Evolutionary conservation across 2,113 vertebrate species (phyloP).

Genomic region (Oncorhynchus clarkii): DNA sequence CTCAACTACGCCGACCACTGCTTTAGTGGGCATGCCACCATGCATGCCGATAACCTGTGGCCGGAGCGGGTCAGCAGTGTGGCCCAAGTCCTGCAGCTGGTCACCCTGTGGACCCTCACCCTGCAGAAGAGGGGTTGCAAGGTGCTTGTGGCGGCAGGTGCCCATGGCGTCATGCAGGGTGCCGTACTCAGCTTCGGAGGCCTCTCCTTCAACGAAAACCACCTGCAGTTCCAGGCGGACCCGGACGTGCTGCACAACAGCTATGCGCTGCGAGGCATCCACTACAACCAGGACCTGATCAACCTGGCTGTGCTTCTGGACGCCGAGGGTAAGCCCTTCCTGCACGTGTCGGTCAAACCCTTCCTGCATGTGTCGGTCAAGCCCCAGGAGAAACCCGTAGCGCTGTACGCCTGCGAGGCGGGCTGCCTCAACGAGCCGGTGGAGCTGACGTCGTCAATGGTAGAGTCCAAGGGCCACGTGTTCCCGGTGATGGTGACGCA

Average conservation of each 20-base stretch:
- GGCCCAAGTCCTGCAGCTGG: slow-evolving; percentile 87
- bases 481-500: slow-evolving; percentile 96
- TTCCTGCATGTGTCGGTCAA: slow-evolving; percentile 91
- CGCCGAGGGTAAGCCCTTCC: slow-evolving; percentile 84
- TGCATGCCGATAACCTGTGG: slow-evolving; percentile 97
- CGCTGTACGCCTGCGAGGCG: slow-evolving; percentile 91
- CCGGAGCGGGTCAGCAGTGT: slow-evolving; percentile 76
- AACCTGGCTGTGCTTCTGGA: slow-evolving; percentile 87
- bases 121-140: slow-evolving; percentile 94
- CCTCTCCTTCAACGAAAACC: slow-evolving; percentile 97
- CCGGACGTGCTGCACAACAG: slow-evolving; percentile 94
- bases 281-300: slow-evolving; percentile 91
- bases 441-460: slow-evolving; percentile 82
- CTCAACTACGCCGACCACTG: slow-evolving; percentile 96
- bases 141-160: slow-evolving; percentile 83
- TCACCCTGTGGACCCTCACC: slow-evolving; percentile 90
- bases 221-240: slow-evolving; percentile 96
- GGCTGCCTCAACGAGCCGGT: slow-evolving; percentile 93
- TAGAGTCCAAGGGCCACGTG: slow-evolving; percentile 79
- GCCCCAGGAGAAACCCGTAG: slow-evolving; percentile 82
- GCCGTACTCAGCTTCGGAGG: slow-evolving; percentile 96
- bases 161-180: slow-evolving; percentile 91
- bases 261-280: slow-evolving; percentile 90
- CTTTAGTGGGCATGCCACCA: slow-evolving; percentile 95
- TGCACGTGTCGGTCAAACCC: slow-evolving; percentile 93